A percentile compares a stretch with the other conserved stretches of the same genome.
Conservation (phyloP, 2,888 invertebrate genomes). For the Xanthia icteritia region DNA sequence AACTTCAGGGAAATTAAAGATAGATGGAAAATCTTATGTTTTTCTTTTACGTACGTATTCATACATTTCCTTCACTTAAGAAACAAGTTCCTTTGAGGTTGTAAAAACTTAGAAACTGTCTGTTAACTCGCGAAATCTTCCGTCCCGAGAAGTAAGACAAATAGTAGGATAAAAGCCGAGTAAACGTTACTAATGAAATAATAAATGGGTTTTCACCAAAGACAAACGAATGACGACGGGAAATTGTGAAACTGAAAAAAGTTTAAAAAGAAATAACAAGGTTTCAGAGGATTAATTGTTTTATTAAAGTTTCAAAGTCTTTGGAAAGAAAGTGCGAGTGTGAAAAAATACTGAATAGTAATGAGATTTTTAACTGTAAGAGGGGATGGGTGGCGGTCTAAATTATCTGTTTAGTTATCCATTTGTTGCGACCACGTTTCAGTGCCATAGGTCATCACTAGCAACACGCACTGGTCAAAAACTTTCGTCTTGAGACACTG, state of each 20-base stretch:
- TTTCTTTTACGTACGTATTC: background rate
- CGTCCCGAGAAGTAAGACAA: constrained; percentile 72
- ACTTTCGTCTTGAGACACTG: too few relatives aligned
- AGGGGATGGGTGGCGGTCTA: background rate
- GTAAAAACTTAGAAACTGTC: constrained; percentile 47
- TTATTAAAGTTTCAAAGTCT: constrained; percentile 14
- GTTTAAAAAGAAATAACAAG: constrained; percentile 29
- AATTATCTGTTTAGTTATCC: too few relatives aligned
- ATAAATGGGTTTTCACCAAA: constrained; percentile 73
- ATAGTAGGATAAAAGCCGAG: constrained; percentile 71
- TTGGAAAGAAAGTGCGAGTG: background rate
- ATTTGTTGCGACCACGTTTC: too few relatives aligned
- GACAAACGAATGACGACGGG: constrained; percentile 53
- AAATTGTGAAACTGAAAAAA: constrained; percentile 34
- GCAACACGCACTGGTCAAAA: too few relatives aligned
- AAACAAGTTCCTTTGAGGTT: constrained; percentile 19
- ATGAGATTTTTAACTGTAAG: background rate
- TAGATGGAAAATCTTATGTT: background rate
- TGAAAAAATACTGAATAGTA: background rate
- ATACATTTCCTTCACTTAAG: background rate
- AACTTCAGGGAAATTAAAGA: constrained; percentile 6
- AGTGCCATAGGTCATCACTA: too few relatives aligned
- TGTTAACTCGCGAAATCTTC: constrained; percentile 44
- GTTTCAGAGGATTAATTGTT: constrained; percentile 39
- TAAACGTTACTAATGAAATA: constrained; percentile 77